phyloP scores from a whole-genome alignment of 2,797 vertebrate genomes.

The Stomatorhinus walkeri region DNA sequence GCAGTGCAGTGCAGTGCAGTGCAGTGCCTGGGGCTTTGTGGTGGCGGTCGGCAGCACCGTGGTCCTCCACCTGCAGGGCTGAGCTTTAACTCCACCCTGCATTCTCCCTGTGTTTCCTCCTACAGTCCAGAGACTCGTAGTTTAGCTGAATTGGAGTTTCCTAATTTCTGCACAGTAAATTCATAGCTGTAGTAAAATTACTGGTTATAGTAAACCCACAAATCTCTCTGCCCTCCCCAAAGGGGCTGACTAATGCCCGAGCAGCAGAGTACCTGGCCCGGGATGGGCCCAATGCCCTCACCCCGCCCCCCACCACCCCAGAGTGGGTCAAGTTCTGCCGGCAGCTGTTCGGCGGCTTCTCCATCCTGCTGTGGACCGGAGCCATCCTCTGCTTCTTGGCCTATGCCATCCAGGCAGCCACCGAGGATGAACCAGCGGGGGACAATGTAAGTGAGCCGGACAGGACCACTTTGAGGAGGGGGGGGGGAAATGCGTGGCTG shows the following conservation, averaged over 20 bases:
- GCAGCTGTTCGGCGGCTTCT: constrained; percentile 87
- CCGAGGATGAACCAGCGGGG: constrained; percentile 60
- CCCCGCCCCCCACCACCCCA: constrained; percentile 81
- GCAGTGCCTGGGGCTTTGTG: not conserved
- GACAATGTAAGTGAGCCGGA: constrained; percentile 59
- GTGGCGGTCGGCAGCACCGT: not conserved
- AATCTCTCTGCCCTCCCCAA: not conserved
- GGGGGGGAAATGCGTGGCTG: not conserved
- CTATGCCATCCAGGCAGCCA: constrained; percentile 69
- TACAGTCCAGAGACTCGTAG: not conserved
- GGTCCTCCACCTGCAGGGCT: not conserved
- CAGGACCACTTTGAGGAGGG: not conserved
- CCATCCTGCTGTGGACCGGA: constrained; percentile 72
- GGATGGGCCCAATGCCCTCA: constrained; percentile 80
- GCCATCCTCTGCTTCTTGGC: constrained; percentile 75
- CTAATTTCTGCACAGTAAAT: not conserved
- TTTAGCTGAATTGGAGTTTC: not conserved
- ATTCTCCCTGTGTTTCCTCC: not conserved
- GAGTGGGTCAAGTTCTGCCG: constrained; percentile 92
- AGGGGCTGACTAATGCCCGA: constrained; percentile 85
- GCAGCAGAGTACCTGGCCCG: constrained; percentile 78
- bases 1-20: not conserved
- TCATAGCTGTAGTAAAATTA: not conserved
- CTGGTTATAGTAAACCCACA: not conserved
- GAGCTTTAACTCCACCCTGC: not conserved